These are phyloP conservation scores for Phenacoccus solenopsis DNA, from an alignment of 1,140 invertebrate species.

Conservation along the genomic window DNA sequence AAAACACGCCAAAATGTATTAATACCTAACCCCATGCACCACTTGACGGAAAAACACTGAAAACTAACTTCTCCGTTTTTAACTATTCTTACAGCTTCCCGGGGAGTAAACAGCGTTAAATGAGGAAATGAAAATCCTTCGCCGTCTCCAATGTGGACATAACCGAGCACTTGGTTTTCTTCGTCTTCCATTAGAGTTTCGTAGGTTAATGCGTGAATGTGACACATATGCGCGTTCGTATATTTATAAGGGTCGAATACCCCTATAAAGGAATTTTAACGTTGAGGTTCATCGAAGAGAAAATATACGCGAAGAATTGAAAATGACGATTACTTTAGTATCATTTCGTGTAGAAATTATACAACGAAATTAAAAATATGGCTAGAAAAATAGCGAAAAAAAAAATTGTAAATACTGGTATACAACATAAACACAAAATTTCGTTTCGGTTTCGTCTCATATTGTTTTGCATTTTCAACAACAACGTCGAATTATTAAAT, in stretches of 20 bases:
- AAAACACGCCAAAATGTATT: too few relatives aligned
- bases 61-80: constrained; percentile 58
- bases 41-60: too few relatives aligned
- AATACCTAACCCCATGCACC: too few relatives aligned
- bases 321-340: background rate
- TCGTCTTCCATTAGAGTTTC: constrained; percentile 71
- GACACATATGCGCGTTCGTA: constrained; percentile 64
- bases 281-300: background rate
- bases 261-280: constrained; percentile 40
- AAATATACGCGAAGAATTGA: background rate
- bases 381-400: background rate
- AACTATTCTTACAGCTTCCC: constrained; percentile 59
- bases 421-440: background rate
- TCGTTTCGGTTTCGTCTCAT: background rate
- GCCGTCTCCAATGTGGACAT: constrained; percentile 59
- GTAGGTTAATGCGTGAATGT: constrained; percentile 60
- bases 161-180: constrained; percentile 57
- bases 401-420: background rate
- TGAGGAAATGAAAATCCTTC: constrained; percentile 57
- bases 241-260: constrained; percentile 69
- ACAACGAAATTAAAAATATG: background rate
- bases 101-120: constrained; percentile 59
- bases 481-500: too few relatives aligned
- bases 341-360: background rate
- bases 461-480: too few relatives aligned